Evolutionary conservation across 2,888 invertebrate genomes (phyloP), one percentile per base, ranked within the genome.

Genomic region (Eucera pruinosa): DNA sequence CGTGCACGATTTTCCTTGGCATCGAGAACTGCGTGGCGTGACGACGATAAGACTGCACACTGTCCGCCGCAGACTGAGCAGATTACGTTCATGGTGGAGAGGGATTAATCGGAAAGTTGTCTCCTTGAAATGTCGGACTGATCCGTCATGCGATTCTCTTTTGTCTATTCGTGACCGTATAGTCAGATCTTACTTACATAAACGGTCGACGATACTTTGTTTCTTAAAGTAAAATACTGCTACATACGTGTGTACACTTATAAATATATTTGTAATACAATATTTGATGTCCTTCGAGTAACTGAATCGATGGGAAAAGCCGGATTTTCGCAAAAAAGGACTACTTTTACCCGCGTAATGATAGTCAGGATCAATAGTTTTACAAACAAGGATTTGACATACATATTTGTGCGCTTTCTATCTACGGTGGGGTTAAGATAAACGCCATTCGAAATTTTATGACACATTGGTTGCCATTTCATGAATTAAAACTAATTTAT

Each of bases 61-160:
- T 20, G 55, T 11, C 58, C 60, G 45, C 43, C 36, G 66, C 45
- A 52, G 45, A 65, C 48, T 13, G 52, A 27, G 15, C 27, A 45
- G 70, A 66, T 75, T 61, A 62, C 57, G 58, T 20, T n/a, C 27
- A 20, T 25, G 23, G 25, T 7, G 23, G 36, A 33, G 50, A 48
- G 61, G 47, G 33, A 30, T 11, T 41, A 64, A 82, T 82, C 81
- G 70, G 58, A 58, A 72, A 60, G 57, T 55, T 33, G 50, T 80
- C 75, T 67, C 80, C 80, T 80, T 80, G 80, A 79, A 50, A 79
- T 52, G 80, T 71, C 80, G 41, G 50, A 41, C 33, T 57, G 74
- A 78, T 78, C 66, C 64, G 74, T 67, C 74, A 62, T 71, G 66
- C 71, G 66, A 75, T 71, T 80, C 74, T 47, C 74, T 71, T 66